A percentile compares a stretch with the other conserved stretches of the same genome.
Evolutionary conservation across 1,140 invertebrate species (phyloP).

Genomic region (Ostrea edulis): DNA sequence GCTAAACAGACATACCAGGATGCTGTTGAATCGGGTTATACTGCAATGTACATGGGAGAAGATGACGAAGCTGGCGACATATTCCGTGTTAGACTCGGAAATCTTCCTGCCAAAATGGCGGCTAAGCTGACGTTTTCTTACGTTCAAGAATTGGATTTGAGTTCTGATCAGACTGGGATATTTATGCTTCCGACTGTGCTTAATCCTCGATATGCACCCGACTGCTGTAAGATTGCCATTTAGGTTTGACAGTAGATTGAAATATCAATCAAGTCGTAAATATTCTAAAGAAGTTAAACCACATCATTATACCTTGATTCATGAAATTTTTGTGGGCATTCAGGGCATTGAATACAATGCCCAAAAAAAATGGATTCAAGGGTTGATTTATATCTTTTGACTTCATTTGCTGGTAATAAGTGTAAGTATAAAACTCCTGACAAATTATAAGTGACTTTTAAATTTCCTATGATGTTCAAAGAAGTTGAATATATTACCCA

Average conservation of each 20-base stretch:
- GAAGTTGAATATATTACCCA: too few relatives aligned
- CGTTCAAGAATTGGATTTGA: slow-evolving; percentile 60
- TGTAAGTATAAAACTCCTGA: too few relatives aligned
- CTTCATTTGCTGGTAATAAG: too few relatives aligned
- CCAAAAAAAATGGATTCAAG: too few relatives aligned
- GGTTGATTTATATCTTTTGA: too few relatives aligned
- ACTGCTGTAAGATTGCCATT: neutral
- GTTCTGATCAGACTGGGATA: slow-evolving; percentile 58
- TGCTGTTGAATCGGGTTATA: slow-evolving; percentile 82
- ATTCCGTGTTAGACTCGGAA: slow-evolving; percentile 63
- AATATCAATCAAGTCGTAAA: too few relatives aligned
- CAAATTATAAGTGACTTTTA: too few relatives aligned
- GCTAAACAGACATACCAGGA: slow-evolving; percentile 84
- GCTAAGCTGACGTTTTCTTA: slow-evolving; percentile 57
- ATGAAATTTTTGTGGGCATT: too few relatives aligned
- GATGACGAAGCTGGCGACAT: slow-evolving; percentile 60
- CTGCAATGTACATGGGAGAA: slow-evolving; percentile 79
- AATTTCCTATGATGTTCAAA: too few relatives aligned
- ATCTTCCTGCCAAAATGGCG: slow-evolving; percentile 59
- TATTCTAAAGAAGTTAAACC: too few relatives aligned
- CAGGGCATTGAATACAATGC: too few relatives aligned
- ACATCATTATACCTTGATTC: too few relatives aligned
- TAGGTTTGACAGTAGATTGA: neutral
- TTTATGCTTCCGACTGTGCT: slow-evolving; percentile 68
- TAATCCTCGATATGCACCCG: slow-evolving; percentile 65